Conservation (phyloP, 2,113 vertebrate genomes). For the Neolamprologus ventralis region DNA sequence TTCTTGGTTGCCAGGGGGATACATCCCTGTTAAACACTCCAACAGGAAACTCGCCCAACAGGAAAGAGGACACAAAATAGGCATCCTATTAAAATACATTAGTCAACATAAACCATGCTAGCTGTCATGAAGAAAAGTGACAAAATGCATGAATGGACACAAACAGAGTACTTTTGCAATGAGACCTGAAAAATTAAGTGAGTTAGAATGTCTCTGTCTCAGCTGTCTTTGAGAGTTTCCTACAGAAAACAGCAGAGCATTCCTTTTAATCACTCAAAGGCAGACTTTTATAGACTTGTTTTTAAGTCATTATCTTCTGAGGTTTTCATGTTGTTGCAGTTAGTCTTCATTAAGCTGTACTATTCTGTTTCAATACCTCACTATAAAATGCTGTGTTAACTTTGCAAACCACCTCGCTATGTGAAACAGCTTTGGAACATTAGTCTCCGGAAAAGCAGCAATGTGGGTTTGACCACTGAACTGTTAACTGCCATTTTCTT, state of each 20-base stretch:
- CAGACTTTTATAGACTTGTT: neutral
- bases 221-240: neutral
- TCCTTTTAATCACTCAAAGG: neutral
- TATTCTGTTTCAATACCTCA: neutral
- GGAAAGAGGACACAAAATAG: neutral
- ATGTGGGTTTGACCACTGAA: neutral
- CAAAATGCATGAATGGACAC: neutral
- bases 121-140: neutral
- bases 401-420: neutral
- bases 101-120: neutral
- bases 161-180: neutral
- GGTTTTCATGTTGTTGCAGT: neutral
- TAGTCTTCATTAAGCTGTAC: neutral
- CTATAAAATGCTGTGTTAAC: neutral
- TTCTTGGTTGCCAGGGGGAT: neutral
- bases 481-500: neutral
- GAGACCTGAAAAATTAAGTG: neutral
- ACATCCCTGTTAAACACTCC: neutral
- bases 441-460: neutral
- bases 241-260: neutral
- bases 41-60: neutral
- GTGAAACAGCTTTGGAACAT: neutral
- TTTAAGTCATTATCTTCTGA: neutral
- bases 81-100: neutral
- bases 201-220: neutral